Evolutionary conservation across 1,140 invertebrate species (phyloP), one percentile per base, ranked within the genome.

Genomic region (Camponotus pennsylvanicus): DNA sequence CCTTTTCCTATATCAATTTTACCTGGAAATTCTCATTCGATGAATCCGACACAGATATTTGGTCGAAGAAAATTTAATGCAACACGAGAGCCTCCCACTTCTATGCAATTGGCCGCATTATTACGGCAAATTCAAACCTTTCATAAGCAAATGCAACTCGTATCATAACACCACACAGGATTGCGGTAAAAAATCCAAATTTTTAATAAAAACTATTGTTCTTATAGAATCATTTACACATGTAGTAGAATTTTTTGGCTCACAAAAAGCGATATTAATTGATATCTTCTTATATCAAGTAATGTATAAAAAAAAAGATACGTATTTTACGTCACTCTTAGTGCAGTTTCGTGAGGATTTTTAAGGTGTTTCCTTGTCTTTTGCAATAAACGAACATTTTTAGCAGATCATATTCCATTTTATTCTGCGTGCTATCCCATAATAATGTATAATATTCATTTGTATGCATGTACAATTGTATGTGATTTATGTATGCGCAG

Each of bases 91-190:
- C 91, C 89, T 8, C 86, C 92, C 13, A 89, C 92, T 40, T 88
- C 91, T 15, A 85, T 92, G 2, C 87, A 89, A 42, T 61, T 95
- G 15, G 66, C 90, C 1, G 91, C 90, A 9, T 82, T 94, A 5
- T 83, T 95, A 34, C 89, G 93, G 6, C 91, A 93, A 85, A 94
- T 94, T 61, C 94, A 95, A 88, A 91, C 88, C 13, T 94, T 94
- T 78, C 93, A 94, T 52, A 93, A 93, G n/a, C 92, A 93, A 86
- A 87, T 94, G 5, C 87, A 87, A 63, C 85, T 91, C 18, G 66
- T 87, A 18, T 90, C 84, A 3, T 92, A 88, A 90, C 64, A 8
- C 27, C 6, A 32, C 52, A 11, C 71, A 9, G 21, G 34, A 11
- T 57, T 27, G 63, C 6, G 21, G 3, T 73, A 21, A 61, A 64